Evolutionary conservation across 2,888 invertebrate genomes (phyloP), one percentile per base, ranked within the genome.

Genomic region (Tenthredo notha): DNA sequence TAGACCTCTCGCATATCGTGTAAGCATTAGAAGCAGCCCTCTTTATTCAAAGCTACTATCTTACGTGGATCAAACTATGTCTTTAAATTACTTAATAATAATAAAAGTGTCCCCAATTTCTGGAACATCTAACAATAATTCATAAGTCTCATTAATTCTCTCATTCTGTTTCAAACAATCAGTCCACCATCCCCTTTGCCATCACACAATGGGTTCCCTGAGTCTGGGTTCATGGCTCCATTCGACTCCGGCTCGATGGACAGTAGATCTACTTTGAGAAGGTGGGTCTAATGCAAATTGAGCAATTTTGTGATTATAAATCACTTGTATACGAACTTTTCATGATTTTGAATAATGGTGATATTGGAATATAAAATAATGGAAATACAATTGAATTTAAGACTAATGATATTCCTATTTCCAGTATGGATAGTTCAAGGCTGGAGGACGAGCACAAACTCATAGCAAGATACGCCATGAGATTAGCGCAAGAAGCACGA

Each of bases 1-100:
- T 99, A 89, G 98, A 99, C 94, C 95, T 99, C 58, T 97, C 98
- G 86, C 99, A 99, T 93, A 99, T 99, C 92, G 98, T 99, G 97
- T 98, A 94, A 95, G 97, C 96, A 84, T 65, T 18, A 65, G 58
- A 72, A n/a, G 25, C 47, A 15, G 37, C 43, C 2, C 33, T 67
- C 10, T 9, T 67, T 33, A 18, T 37, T 29, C 2, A 25, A 50
- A 50, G 50, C 15, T 50, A 5, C 5, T 50, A 50, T 4, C 10
- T 21, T 21, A 25, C 10, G 7, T n/a, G 33, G 25, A 82, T 25
- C 29, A 65, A 82, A 12, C 33, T n/a, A 3, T 29, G 33, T 37
- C 18, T n/a, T 9, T 2, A 15, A n/a, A 70, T 70, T 37, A 29
- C 15, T 67, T 18, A 67, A 12, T 29, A 15, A 67, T 67, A 29